A percentile compares a stretch with the other conserved stretches of the same genome.
phyloP scores from a whole-genome alignment of 1,140 invertebrate species.

The Lithobius niger region DNA sequence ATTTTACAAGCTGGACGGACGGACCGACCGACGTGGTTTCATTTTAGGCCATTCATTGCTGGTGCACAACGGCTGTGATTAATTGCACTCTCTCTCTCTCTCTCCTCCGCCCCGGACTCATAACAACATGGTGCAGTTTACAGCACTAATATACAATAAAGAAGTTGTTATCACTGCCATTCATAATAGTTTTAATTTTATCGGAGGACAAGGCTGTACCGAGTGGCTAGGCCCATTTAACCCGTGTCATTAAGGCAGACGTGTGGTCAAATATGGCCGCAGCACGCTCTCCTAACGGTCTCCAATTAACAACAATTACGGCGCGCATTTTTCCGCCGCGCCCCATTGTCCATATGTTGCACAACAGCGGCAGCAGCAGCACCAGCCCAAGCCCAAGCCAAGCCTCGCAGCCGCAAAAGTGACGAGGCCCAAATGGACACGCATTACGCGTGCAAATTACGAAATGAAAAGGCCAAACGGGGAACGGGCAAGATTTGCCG shows the following conservation, averaged over 20 bases:
- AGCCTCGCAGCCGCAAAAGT: too few relatives aligned
- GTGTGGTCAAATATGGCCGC: conserved; percentile 4
- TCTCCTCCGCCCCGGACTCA: too few relatives aligned
- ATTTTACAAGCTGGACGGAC: too few relatives aligned
- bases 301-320: conserved; percentile 9
- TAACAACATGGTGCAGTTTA: conserved; percentile 5
- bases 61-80: neutral
- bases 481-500: too few relatives aligned
- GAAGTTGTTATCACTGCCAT: conserved; percentile 9
- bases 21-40: too few relatives aligned
- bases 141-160: conserved; percentile 8
- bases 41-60: too few relatives aligned
- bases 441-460: too few relatives aligned
- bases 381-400: too few relatives aligned
- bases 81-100: neutral
- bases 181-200: conserved; percentile 10
- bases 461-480: too few relatives aligned
- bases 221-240: conserved; percentile 2
- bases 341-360: conserved; percentile 1
- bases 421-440: too few relatives aligned
- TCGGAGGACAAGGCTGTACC: neutral
- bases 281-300: neutral
- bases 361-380: too few relatives aligned
- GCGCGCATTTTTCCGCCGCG: neutral
- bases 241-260: neutral